Base-by-base conservation (phyloP, 2,888 invertebrate species). In the Lymantria monacha region DNA sequence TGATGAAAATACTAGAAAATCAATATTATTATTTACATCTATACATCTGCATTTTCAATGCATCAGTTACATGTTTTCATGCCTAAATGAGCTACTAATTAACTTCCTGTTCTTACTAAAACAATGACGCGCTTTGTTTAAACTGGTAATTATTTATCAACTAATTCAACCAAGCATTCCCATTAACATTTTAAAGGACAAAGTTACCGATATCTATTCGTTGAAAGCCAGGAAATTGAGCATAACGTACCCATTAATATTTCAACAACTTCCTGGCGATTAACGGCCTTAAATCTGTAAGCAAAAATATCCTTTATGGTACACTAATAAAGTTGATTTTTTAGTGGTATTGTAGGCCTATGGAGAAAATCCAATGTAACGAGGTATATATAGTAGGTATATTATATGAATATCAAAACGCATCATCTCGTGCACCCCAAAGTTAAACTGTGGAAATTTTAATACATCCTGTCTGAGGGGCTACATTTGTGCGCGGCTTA, bases 221-320 rank as follows among this genome's bases (percentile, higher is more conserved):
- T 81, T 82, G 84, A 85, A 83, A 85, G 83, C 83, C 85, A 85
- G 87, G 87, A 89, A 88, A 88, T 88, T 89, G 88, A 83, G 87
- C 87, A 87, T 87, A 86, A 87, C 85, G 81, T 73, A 70, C 74
- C 80, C 79, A 83, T 89, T 87, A 88, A 88, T 87, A 87, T 87
- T 89, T 87, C 81, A 87, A 83, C 83, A 81, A 84, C 83, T 83
- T 84, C 84, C 84, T 81, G 80, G 66, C 81, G 82, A 84, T 86
- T 85, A 84, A 77, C 77, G 66, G 63, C 58, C 66, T 61, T 57
- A 51, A 62, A 55, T 57, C 50, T 42, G 51, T 52, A 49, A 46
- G 44, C 54, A 30, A 76, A 60, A 58, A 53, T 59, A 37, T 22
- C 56, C 66, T 60, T 63, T 81, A 70, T 42, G 0, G 0, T 0